Evolutionary conservation across 2,113 vertebrate species (phyloP).

Genomic region (Lichenostomus cassidix): DNA sequence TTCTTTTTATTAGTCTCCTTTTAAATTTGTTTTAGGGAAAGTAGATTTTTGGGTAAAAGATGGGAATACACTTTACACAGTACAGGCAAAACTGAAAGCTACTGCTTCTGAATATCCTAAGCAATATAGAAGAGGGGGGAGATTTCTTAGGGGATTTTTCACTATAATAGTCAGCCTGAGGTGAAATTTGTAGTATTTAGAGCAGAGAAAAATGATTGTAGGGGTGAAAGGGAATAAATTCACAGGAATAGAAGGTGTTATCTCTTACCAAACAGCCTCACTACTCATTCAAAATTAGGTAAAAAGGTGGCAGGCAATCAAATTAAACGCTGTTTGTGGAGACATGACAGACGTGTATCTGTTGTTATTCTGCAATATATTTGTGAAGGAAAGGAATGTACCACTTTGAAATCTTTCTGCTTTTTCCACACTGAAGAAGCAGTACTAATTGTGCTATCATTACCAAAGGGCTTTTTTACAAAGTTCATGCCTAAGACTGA

Average conservation of each 20-base stretch:
- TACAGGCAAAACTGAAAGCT: neutral
- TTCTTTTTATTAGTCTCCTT: neutral
- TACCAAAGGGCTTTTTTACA: neutral
- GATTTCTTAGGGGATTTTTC: neutral
- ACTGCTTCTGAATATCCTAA: neutral
- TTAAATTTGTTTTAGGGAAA: neutral
- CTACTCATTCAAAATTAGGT: neutral
- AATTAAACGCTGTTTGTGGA: neutral
- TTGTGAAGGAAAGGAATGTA: neutral
- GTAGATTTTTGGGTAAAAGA: neutral
- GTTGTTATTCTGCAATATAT: neutral
- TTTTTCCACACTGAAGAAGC: neutral
- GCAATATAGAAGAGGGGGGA: neutral
- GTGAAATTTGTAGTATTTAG: neutral
- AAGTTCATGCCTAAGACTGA: neutral
- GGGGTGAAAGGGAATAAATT: neutral
- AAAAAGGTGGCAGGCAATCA: neutral
- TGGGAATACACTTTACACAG: neutral
- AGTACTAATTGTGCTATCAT: constrained; percentile 7
- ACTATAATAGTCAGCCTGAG: neutral
- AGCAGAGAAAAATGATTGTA: neutral
- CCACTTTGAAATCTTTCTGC: neutral
- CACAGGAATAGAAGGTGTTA: neutral
- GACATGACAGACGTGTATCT: neutral
- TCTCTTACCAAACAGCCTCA: neutral